A percentile compares a stretch with the other conserved stretches of the same genome.
phyloP scores from a whole-genome alignment of 2,113 vertebrate species.

The Cyprinodon variegatus region DNA sequence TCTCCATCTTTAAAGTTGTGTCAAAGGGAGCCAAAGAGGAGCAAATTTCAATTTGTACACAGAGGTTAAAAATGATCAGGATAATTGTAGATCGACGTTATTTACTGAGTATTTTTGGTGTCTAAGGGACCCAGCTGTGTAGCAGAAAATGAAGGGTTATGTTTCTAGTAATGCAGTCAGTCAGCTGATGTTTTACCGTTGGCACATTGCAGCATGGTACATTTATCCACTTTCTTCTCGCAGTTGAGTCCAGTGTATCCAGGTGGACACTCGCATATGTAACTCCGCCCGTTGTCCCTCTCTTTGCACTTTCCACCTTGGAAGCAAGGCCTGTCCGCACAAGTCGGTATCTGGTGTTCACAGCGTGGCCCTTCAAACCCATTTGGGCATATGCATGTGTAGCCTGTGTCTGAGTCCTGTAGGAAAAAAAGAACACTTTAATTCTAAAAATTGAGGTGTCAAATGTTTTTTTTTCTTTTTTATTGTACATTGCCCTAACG shows the following conservation, averaged over 20 bases:
- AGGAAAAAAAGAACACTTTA: constrained; percentile 24
- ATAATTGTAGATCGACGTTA: too few species aligned
- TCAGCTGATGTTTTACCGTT: constrained; percentile 84
- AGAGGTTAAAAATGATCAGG: too few species aligned
- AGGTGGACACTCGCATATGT: constrained; percentile 88
- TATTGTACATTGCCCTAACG: constrained; percentile 54
- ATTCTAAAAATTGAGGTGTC: constrained; percentile 35
- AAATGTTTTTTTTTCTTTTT: constrained; percentile 38
- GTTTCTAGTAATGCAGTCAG: not conserved
- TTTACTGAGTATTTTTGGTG: too few species aligned
- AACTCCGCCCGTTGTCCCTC: constrained; percentile 85
- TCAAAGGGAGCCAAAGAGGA: too few species aligned
- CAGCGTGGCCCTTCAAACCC: constrained; percentile 92
- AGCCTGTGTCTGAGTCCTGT: constrained; percentile 90
- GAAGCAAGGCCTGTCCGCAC: constrained; percentile 92
- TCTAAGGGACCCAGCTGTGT: not conserved
- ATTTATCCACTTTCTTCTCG: constrained; percentile 94
- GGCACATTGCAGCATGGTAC: constrained; percentile 89
- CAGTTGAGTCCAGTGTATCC: constrained; percentile 97
- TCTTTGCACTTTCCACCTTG: constrained; percentile 89
- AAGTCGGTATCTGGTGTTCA: constrained; percentile 90
- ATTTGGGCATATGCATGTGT: constrained; percentile 86
- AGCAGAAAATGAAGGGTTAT: not conserved
- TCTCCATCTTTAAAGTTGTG: too few species aligned
- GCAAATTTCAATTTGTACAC: too few species aligned